These are phyloP conservation scores for Capreolus pygargus DNA, from an alignment of 2,113 vertebrate genomes.

Conservation along the genomic window DNA sequence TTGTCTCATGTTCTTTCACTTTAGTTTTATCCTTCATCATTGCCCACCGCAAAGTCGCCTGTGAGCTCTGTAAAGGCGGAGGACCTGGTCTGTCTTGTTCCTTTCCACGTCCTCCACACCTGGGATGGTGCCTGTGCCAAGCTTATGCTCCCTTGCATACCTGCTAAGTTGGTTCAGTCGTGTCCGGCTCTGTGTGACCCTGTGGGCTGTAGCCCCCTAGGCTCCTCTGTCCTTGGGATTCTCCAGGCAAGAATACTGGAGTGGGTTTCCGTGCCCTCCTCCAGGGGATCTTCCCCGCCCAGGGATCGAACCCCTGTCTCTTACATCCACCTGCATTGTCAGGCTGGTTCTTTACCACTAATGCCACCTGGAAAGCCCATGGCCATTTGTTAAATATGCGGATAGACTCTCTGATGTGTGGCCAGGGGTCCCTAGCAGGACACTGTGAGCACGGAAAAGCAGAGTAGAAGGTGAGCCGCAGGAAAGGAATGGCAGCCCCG, in stretches of 20 bases:
- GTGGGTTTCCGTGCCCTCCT: not conserved
- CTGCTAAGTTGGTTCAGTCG: not conserved
- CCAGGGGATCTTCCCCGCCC: not conserved
- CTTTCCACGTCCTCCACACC: too few species aligned
- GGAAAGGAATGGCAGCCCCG: rapidly evolving
- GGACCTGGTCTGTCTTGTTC: not conserved
- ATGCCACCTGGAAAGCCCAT: not conserved
- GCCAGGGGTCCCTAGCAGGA: not conserved
- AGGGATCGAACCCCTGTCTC: not conserved
- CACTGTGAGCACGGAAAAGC: not conserved
- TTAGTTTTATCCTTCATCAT: not conserved
- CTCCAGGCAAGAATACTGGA: not conserved
- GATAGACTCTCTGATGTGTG: not conserved
- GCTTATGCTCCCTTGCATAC: not conserved
- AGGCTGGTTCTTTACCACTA: not conserved
- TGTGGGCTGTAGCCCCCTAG: not conserved
- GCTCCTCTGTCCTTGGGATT: not conserved
- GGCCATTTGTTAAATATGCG: not conserved
- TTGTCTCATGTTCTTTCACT: not conserved
- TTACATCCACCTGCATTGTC: not conserved
- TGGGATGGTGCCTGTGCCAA: not conserved
- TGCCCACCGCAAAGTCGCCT: not conserved
- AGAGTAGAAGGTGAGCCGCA: not conserved
- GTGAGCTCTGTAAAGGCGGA: not conserved
- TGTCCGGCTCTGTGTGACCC: not conserved